Evolutionary conservation across 2,797 vertebrate genomes (phyloP).

Genomic region (Morelia viridis): DNA sequence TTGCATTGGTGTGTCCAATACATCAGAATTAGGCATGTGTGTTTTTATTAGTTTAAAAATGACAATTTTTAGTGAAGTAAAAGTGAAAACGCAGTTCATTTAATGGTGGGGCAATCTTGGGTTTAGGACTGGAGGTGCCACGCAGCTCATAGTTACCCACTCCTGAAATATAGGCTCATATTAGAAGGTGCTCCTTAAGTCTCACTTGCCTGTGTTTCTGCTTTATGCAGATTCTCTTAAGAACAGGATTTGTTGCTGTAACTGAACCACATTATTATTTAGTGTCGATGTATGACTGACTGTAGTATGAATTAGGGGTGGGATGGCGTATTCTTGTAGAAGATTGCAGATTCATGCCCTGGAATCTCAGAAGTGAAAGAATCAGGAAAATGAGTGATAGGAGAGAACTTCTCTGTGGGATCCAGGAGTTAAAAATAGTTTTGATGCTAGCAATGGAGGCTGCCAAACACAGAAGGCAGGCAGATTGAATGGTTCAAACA

Average conservation of each 20-base stretch:
- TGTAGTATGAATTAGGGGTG: background rate
- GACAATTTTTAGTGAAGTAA: background rate
- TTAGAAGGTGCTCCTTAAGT: background rate
- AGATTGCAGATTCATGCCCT: background rate
- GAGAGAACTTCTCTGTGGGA: background rate
- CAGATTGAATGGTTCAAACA: background rate
- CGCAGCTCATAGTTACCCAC: background rate
- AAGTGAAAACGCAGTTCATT: background rate
- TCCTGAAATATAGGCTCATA: background rate
- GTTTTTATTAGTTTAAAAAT: background rate
- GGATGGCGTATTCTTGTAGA: background rate
- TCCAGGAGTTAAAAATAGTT: background rate
- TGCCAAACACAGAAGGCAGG: background rate
- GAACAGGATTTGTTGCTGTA: background rate
- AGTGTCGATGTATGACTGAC: background rate
- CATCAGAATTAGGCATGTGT: background rate
- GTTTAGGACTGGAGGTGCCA: background rate
- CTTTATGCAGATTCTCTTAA: background rate
- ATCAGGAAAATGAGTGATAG: background rate
- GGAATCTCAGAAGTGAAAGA: background rate
- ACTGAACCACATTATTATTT: background rate
- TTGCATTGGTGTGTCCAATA: background rate
- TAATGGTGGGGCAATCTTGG: background rate
- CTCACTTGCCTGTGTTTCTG: background rate
- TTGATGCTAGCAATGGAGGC: background rate